phyloP scores from a whole-genome alignment of 2,888 invertebrate species.

The Blera fallax region DNA sequence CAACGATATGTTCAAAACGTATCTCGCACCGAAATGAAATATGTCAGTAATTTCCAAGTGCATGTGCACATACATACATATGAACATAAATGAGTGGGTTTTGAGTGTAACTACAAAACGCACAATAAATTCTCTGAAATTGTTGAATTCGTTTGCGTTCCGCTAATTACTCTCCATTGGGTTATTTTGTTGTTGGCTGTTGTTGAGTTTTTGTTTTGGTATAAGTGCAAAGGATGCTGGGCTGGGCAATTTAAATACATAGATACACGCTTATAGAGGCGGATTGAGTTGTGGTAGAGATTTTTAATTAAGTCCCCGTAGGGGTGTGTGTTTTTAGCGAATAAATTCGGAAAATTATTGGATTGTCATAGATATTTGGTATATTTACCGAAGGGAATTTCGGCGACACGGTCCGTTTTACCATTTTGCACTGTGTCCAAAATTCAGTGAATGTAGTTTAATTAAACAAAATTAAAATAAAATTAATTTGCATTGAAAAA shows the following conservation, averaged over 20 bases:
- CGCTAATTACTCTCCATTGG: slow-evolving; percentile 43
- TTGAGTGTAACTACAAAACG: not conserved
- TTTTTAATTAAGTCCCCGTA: slow-evolving; percentile 27
- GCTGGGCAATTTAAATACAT: not conserved
- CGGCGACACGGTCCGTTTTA: not conserved
- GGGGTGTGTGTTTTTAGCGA: not conserved
- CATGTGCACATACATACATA: too few relatives aligned
- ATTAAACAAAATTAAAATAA: not conserved
- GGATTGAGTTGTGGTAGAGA: not conserved
- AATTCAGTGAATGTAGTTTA: not conserved
- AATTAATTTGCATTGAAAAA: not conserved
- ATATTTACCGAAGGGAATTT: slow-evolving; percentile 11
- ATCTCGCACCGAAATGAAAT: not conserved
- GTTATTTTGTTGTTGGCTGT: too few relatives aligned
- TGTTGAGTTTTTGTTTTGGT: too few relatives aligned
- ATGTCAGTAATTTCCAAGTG: slow-evolving; percentile 5
- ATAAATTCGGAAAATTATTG: slow-evolving; percentile 12
- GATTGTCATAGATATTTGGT: not conserved
- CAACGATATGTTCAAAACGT: slow-evolving; percentile 2
- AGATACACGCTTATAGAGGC: not conserved
- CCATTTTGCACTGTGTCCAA: not conserved
- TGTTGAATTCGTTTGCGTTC: slow-evolving; percentile 38
- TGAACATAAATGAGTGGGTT: not conserved
- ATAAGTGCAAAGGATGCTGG: not conserved
- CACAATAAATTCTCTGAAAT: slow-evolving; percentile 26